A percentile compares a stretch with the other conserved stretches of the same genome.
phyloP scores from a whole-genome alignment of 2,888 invertebrate species.

The Xanthostigma xanthostigma region DNA sequence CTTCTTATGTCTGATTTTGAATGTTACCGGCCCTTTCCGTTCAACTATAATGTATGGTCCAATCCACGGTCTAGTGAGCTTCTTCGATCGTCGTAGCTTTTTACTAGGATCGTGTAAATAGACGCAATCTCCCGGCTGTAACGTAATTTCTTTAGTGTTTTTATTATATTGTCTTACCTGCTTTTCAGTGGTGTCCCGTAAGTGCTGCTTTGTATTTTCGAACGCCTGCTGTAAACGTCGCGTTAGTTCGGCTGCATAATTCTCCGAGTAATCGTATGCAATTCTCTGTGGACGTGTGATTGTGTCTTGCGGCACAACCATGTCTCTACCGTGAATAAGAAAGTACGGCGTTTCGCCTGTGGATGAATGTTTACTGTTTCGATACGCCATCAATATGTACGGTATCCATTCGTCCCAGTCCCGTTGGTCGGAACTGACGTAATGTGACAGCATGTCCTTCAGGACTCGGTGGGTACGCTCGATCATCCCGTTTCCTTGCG shows the following conservation, averaged over 20 bases:
- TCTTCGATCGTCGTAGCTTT: background rate
- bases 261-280: background rate
- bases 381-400: conserved; percentile 12
- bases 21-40: background rate
- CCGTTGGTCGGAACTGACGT: conserved; percentile 12
- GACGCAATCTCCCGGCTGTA: background rate
- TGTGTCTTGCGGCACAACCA: background rate
- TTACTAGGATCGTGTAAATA: background rate
- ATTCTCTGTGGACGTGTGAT: background rate
- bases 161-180: background rate
- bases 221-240: background rate
- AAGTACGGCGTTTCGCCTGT: conserved; percentile 10
- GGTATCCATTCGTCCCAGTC: conserved; percentile 20
- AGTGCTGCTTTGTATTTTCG: background rate
- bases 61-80: too few relatives aligned
- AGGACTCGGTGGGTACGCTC: conserved; percentile 19
- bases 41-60: too few relatives aligned
- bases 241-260: background rate
- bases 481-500: conserved; percentile 19
- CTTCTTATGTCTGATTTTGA: too few relatives aligned
- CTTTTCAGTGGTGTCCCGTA: background rate
- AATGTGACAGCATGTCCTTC: conserved; percentile 16
- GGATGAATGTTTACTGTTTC: background rate
- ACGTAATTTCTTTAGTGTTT: background rate
- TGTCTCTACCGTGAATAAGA: conserved; percentile 7